Evolutionary conservation across 2,113 vertebrate genomes (phyloP), one percentile per base, ranked within the genome.

Genomic region (Trinectes maculatus): DNA sequence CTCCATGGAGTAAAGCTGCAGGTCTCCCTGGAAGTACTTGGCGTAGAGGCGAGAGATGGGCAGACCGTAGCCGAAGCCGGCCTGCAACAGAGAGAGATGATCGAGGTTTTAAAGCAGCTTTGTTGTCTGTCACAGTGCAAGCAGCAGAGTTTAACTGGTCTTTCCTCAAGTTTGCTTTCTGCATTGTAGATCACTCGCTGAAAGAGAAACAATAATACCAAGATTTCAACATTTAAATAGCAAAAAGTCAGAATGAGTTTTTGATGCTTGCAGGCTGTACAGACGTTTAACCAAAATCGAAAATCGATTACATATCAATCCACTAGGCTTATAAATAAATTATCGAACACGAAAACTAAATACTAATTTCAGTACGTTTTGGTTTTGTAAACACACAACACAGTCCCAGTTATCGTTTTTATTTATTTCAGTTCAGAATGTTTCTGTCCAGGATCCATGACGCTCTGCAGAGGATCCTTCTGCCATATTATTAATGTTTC

Each of bases 1-100:
- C 79, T 98, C 96, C 96, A 98, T 98, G 65, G 96, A 96, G 87
- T 94, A 98, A 34, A 98, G 94, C 91, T 98, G 95, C 79, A 98
- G 89, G 86, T 98, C 96, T 1, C 96, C 96, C 84, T 98, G 96
- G 93, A 98, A 98, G 85, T 98, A 98, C 89, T 95, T 95, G 86
- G 96, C 96, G 0, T 97, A 98, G 76, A 98, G 96, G 15, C 96
- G 93, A 24, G 96, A 96, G 80, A 98, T 98, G 74, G 96, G 96
- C 63, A 98, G 90, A 10, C 96, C 96, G 0, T 98, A 98, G 66
- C 96, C 96, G 10, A 98, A 96, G 6, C 96, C 96, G 16, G 96
- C 96, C 96, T 98, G 85, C 12, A 6, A 37, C 28, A 62, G 1
- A 59, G 21, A n/a, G 40, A 26, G 21, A 40, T 57, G 60, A 77